Conservation (phyloP, 2,113 vertebrate genomes). For the Cercopithecus mona region DNA sequence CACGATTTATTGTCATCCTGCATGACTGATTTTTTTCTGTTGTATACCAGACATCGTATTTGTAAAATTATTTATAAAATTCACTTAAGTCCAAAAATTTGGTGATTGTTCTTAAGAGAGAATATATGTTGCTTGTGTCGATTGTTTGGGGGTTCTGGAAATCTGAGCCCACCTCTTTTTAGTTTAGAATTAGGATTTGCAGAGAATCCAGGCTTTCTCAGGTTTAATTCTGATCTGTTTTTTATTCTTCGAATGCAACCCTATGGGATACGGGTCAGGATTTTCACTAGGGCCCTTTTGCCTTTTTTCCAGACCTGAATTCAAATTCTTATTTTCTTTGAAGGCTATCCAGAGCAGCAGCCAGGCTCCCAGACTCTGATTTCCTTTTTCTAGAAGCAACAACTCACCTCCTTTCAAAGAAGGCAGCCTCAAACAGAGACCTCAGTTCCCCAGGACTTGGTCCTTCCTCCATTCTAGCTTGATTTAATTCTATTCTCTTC, state of each 20-base stretch:
- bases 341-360: not conserved
- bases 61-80: not conserved
- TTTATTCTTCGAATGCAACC: not conserved
- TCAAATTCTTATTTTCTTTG: not conserved
- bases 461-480: not conserved
- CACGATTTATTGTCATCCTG: not conserved
- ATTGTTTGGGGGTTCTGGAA: not conserved
- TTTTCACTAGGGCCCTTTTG: not conserved
- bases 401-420: not conserved
- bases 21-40: not conserved
- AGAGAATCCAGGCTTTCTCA: not conserved
- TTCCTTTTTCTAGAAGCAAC: not conserved
- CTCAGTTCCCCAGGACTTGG: not conserved
- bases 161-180: not conserved
- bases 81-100: not conserved
- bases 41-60: not conserved
- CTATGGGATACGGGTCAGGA: not conserved
- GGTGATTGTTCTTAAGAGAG: not conserved
- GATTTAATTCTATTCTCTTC: not conserved
- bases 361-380: not conserved
- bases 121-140: not conserved
- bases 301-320: not conserved
- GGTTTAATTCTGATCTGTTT: not conserved
- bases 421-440: not conserved
- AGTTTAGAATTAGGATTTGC: not conserved